Base-by-base conservation (phyloP, 2,888 invertebrate species). In the Operophtera brumata region DNA sequence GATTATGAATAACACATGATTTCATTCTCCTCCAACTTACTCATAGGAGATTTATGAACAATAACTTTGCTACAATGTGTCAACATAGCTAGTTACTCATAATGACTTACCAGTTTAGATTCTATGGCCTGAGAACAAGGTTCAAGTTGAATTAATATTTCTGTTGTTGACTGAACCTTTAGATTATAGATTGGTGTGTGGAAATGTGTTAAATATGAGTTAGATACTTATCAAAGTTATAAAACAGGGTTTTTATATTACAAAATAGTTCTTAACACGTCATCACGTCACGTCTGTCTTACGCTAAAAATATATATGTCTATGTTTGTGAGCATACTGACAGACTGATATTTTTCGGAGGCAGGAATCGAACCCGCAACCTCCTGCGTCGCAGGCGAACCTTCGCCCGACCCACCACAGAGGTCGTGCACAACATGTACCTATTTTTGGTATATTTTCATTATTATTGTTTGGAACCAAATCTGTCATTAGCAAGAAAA, bases 1-100 rank as follows among this genome's bases (percentile, higher is more conserved):
- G 14, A 20, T 25, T 20, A 58, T 64, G 55, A 59, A 64, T 64
- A 61, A 57, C 41, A 37, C 26, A 65, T 65, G 61, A 62, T 56
- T 50, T 65, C 64, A 62, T 58, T 45, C 37, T 39, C 36, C 46
- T 47, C 35, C 11, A 51, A 48, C 46, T 55, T 59, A 47, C 48
- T 57, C 48, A 56, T 57, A 41, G 14, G 32, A 30, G 32, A 56
- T 59, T 61, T 50, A 59, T 56, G 50, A 51, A 51, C 47, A 44
- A 58, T 49, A 40, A 61, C 47, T 53, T 53, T 40, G 43, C 50
- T 50, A 46, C 55, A 53, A 48, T 52, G 53, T 44, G 42, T 48
- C 39, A 11, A 42, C 48, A 36, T 12, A 52, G 12, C 13, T 49
- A 37, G 42, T 45, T 32, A 13, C 34, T 28, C 14, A 30, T n/a